Percentiles rank a stretch among this genome's conserved stretches.
These are phyloP conservation scores for Chionomys nivalis DNA, from an alignment of 2,113 vertebrate genomes.

Conservation along the genomic window DNA sequence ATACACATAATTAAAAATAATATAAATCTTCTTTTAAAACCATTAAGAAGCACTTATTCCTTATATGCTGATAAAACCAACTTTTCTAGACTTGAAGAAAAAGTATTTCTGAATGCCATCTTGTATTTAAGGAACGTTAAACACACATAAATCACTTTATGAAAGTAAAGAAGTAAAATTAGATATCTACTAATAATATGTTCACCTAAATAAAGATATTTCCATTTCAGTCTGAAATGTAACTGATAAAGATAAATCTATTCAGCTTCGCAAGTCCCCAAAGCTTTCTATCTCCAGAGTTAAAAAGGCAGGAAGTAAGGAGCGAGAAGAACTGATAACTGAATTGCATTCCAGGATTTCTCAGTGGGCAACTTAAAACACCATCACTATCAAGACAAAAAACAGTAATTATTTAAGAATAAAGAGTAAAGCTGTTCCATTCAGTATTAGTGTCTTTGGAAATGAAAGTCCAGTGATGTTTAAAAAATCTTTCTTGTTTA, in stretches of 20 bases:
- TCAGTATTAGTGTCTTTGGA: slow-evolving; percentile 14
- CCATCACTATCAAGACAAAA: background rate
- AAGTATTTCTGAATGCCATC: slow-evolving; percentile 54
- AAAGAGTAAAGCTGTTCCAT: slow-evolving; percentile 11
- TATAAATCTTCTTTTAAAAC: background rate
- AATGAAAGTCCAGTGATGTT: slow-evolving; percentile 50
- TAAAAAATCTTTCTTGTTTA: slow-evolving; percentile 15
- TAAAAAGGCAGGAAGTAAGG: background rate
- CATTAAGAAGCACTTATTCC: slow-evolving; percentile 31
- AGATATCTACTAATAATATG: slow-evolving; percentile 24
- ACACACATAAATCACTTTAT: background rate
- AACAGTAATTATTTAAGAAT: slow-evolving; percentile 27
- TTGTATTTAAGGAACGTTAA: slow-evolving; percentile 12
- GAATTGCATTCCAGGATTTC: slow-evolving; percentile 26
- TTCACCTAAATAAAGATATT: slow-evolving; percentile 51
- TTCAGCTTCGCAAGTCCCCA: background rate
- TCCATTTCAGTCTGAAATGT: slow-evolving; percentile 45
- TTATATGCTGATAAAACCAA: slow-evolving; percentile 36
- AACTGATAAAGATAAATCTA: slow-evolving; percentile 25
- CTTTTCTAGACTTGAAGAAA: background rate
- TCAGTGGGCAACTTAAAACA: slow-evolving; percentile 42
- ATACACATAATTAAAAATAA: background rate
- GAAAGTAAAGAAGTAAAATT: slow-evolving; percentile 20
- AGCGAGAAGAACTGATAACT: slow-evolving; percentile 30
- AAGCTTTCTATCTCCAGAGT: slow-evolving; percentile 18